phyloP scores from a whole-genome alignment of 2,797 vertebrate genomes.

The Alca torda region DNA sequence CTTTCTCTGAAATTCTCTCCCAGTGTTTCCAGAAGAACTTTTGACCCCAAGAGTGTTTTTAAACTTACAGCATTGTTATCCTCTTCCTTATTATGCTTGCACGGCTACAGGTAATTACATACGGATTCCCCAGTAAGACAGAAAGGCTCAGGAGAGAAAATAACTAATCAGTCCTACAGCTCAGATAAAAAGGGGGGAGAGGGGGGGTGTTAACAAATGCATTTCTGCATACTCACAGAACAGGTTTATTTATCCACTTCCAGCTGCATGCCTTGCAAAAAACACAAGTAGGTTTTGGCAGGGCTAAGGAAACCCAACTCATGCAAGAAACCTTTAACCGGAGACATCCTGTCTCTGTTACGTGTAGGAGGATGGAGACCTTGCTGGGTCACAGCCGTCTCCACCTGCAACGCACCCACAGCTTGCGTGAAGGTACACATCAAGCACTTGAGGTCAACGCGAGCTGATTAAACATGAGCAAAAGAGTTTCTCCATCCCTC shows the following conservation, averaged over 20 bases:
- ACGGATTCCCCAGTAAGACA: neutral
- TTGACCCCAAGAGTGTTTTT: conserved; percentile 59
- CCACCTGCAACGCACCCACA: fast-evolving
- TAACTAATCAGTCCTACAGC: neutral
- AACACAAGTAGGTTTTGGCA: neutral
- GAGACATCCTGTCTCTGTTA: conserved; percentile 5
- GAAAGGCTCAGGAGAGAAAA: neutral
- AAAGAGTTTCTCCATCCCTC: neutral
- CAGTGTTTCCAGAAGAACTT: conserved; percentile 60
- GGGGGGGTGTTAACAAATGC: neutral
- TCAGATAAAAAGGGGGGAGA: neutral
- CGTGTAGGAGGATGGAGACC: neutral
- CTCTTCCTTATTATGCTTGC: conserved; percentile 22
- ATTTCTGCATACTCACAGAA: neutral
- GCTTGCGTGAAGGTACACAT: neutral
- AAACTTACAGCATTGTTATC: conserved; percentile 46
- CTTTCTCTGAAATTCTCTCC: conserved; percentile 63
- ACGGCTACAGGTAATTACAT: conserved; percentile 32
- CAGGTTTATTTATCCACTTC: neutral
- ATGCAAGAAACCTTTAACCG: neutral
- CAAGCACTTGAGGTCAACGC: neutral
- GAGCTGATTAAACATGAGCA: neutral
- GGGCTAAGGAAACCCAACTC: neutral
- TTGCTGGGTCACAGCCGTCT: fast-evolving
- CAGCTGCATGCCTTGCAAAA: neutral